Conservation (phyloP, 2,113 vertebrate species). For the Acanthisitta chloris region DNA sequence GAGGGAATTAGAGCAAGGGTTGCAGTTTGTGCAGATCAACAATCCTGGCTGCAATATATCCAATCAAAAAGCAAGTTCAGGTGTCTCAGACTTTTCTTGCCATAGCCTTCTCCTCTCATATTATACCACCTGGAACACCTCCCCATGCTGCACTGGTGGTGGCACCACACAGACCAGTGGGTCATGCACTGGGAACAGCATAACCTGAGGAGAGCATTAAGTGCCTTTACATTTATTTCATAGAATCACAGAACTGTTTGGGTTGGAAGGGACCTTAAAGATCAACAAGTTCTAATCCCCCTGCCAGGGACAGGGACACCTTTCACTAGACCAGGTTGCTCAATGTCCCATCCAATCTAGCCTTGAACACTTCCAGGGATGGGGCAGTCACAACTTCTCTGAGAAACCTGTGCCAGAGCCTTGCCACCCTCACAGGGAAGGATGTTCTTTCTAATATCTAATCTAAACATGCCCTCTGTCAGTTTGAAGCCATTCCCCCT, state of each 20-base stretch:
- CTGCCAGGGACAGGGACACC: too few species aligned
- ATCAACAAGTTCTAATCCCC: background rate
- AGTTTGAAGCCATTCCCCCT: background rate
- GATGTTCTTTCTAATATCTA: background rate
- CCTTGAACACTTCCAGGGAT: background rate
- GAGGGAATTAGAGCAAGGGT: background rate
- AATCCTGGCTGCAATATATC: background rate
- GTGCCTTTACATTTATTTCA: background rate
- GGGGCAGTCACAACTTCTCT: background rate
- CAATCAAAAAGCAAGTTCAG: background rate
- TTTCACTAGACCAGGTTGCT: background rate
- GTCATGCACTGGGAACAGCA: rapidly evolving
- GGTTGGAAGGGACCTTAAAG: background rate
- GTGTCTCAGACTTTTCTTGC: background rate
- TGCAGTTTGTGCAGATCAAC: background rate
- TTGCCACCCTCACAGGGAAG: background rate
- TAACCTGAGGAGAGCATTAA: rapidly evolving
- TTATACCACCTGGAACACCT: background rate
- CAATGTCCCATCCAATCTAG: background rate
- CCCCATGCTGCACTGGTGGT: background rate
- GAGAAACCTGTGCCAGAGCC: background rate
- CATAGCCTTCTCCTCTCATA: background rate
- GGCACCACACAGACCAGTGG: rapidly evolving
- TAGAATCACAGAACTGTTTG: background rate
- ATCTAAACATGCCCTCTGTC: background rate